Percentiles rank a stretch among this genome's conserved stretches.
phyloP scores from a whole-genome alignment of 1,140 invertebrate genomes.

The Trichomalopsis sarcophagae region DNA sequence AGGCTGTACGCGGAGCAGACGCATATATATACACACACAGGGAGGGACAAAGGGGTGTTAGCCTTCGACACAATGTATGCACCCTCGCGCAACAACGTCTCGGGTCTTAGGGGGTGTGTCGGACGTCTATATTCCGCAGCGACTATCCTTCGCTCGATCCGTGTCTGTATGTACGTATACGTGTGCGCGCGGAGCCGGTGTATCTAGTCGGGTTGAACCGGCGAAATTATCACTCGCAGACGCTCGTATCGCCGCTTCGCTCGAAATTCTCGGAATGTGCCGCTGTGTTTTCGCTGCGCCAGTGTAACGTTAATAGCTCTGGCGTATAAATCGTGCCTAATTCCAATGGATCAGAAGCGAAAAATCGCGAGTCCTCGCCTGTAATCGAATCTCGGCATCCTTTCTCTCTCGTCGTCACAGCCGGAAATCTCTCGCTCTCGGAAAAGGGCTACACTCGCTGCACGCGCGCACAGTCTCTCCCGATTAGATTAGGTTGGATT shows the following conservation, averaged over 20 bases:
- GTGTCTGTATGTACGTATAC: conserved; percentile 2
- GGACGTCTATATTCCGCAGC: conserved; percentile 45
- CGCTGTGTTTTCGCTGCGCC: not conserved
- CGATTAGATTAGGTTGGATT: conserved; percentile 75
- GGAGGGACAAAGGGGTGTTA: conserved; percentile 13
- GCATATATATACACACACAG: conserved; percentile 7
- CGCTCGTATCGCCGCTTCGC: conserved; percentile 30
- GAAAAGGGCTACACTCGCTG: conserved; percentile 49
- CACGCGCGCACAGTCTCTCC: conserved; percentile 42
- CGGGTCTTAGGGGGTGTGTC: conserved; percentile 28
- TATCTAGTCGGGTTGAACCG: conserved; percentile 8
- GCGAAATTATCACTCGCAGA: conserved; percentile 49
- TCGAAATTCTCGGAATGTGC: conserved; percentile 19
- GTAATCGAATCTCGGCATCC: conserved; percentile 57
- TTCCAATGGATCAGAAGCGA: not conserved
- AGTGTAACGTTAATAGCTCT: conserved; percentile 32
- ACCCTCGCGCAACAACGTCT: conserved; percentile 51
- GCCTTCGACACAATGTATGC: conserved; percentile 43
- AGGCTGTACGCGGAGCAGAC: not conserved
- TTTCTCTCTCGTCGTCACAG: conserved; percentile 49
- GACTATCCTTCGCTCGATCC: conserved; percentile 9
- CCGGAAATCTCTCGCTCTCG: conserved; percentile 34
- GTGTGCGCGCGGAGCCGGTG: not conserved
- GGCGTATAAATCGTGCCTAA: not conserved
- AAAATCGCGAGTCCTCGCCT: conserved; percentile 21